Percentiles rank a stretch among this genome's conserved stretches.
Evolutionary conservation across 2,797 vertebrate genomes (phyloP).

Genomic region (Crypturellus tataupa): DNA sequence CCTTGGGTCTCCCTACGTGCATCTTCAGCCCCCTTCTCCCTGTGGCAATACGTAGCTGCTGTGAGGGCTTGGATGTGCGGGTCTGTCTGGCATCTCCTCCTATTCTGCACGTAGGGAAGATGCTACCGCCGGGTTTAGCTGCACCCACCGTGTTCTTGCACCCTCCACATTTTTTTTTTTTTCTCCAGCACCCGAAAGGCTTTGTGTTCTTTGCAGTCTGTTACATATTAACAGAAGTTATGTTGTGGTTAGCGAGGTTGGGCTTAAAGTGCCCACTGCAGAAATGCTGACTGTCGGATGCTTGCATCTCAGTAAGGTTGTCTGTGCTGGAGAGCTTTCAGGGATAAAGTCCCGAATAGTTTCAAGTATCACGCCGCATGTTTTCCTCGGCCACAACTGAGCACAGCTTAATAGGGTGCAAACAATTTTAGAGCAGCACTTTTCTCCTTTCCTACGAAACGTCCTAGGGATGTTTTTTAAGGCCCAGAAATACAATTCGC

Average conservation of each 20-base stretch:
- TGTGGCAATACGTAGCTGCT: not conserved
- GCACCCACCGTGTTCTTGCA: not conserved
- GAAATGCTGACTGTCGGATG: slow-evolving; percentile 77
- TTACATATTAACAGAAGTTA: slow-evolving; percentile 78
- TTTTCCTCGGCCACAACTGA: slow-evolving; percentile 45
- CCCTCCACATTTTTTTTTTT: no score
- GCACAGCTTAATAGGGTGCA: slow-evolving; percentile 37
- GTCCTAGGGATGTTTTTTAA: not conserved
- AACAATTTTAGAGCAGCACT: slow-evolving; percentile 25
- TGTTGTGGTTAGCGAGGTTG: slow-evolving; percentile 68
- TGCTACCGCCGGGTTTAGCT: not conserved
- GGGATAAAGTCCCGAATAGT: slow-evolving; percentile 73
- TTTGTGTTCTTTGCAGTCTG: slow-evolving; percentile 59
- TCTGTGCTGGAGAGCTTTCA: slow-evolving; percentile 59
- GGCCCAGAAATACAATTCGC: slow-evolving; percentile 18
- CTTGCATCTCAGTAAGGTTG: slow-evolving; percentile 73
- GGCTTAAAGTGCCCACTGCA: slow-evolving; percentile 65
- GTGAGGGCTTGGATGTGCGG: not conserved
- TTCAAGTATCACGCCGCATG: slow-evolving; percentile 23
- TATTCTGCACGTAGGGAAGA: not conserved
- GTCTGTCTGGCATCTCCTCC: accelerated
- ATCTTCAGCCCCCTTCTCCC: not conserved
- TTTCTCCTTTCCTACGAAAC: slow-evolving; percentile 1
- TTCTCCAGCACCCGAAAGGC: slow-evolving; percentile 42
- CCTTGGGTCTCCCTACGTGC: not conserved